Evolutionary conservation across 2,797 vertebrate species (phyloP).

Genomic region (Phyllotis vaccarum): DNA sequence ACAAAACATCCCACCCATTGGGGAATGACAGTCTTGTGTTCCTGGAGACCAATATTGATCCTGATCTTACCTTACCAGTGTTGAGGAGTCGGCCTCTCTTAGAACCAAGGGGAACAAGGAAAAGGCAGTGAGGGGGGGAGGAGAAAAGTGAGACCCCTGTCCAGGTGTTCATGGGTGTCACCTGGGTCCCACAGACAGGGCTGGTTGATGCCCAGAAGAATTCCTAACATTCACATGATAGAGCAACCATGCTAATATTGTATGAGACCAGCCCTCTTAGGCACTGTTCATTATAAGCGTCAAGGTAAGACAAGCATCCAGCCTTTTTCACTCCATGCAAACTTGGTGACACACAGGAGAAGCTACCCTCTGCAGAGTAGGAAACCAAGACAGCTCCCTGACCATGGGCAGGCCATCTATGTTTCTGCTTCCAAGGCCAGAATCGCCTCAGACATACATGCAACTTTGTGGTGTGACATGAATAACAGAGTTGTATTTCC

Average conservation of each 20-base stretch:
- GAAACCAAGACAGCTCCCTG: neutral
- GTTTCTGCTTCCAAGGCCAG: neutral
- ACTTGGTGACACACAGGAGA: neutral
- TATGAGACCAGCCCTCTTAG: neutral
- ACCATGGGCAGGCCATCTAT: neutral
- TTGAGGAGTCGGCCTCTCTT: neutral
- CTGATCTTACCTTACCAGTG: neutral
- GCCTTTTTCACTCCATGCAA: neutral
- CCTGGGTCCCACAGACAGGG: neutral
- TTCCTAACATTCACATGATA: no score
- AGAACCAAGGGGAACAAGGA: neutral
- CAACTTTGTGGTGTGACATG: neutral
- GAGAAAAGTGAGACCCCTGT: no score
- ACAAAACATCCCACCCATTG: neutral
- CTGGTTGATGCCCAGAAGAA: neutral
- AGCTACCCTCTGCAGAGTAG: neutral
- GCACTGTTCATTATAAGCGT: neutral
- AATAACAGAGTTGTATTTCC: no score
- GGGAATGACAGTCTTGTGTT: neutral
- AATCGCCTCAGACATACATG: neutral
- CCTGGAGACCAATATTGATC: neutral
- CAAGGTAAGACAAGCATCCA: neutral
- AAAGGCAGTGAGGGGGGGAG: neutral
- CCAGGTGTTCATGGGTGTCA: no score
- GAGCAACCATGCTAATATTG: neutral